Evolutionary conservation across 2,888 invertebrate genomes (phyloP).

Genomic region (Drosophila maculinotata): DNA sequence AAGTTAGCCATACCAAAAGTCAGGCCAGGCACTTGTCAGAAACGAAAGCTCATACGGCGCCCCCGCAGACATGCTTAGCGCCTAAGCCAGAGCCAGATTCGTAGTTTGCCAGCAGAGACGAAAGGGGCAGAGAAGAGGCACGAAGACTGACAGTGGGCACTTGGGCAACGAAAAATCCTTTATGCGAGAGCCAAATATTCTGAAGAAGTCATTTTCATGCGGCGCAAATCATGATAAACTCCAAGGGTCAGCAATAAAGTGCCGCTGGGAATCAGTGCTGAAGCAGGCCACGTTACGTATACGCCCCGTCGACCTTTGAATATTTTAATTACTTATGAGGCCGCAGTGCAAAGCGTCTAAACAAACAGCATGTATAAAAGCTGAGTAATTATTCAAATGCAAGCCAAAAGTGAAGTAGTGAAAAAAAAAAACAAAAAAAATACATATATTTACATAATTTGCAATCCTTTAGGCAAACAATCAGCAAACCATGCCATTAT

Average conservation of each 20-base stretch:
- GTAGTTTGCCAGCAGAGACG: constrained; percentile 7
- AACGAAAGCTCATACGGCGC: constrained; percentile 6
- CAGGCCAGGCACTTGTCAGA: constrained; percentile 44
- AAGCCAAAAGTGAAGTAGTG: constrained; percentile 13
- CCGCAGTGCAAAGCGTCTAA: constrained; percentile 45
- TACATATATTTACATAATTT: constrained; percentile 15
- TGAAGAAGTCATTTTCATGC: constrained; percentile 38
- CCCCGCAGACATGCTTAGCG: constrained; percentile 10
- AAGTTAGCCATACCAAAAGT: constrained; percentile 27
- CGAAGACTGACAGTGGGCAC: constrained; percentile 22
- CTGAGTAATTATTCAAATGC: constrained; percentile 57
- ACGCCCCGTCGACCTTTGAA: constrained; percentile 60
- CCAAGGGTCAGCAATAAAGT: constrained; percentile 56
- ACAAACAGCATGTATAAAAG: constrained; percentile 30
- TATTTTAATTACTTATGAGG: constrained; percentile 75
- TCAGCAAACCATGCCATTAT: constrained; percentile 14
- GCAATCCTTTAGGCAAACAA: constrained; percentile 26
- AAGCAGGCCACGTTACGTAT: constrained; percentile 33
- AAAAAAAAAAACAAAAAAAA: constrained; percentile 11
- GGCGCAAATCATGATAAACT: constrained; percentile 62
- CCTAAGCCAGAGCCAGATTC: neutral
- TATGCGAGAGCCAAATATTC: constrained; percentile 24
- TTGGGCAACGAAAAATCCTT: constrained; percentile 24
- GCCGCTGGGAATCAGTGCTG: constrained; percentile 31
- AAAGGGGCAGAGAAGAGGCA: constrained; percentile 24